Conservation (phyloP, 64 coral and sea anemone species). For the Trachythela sp. region DNA sequence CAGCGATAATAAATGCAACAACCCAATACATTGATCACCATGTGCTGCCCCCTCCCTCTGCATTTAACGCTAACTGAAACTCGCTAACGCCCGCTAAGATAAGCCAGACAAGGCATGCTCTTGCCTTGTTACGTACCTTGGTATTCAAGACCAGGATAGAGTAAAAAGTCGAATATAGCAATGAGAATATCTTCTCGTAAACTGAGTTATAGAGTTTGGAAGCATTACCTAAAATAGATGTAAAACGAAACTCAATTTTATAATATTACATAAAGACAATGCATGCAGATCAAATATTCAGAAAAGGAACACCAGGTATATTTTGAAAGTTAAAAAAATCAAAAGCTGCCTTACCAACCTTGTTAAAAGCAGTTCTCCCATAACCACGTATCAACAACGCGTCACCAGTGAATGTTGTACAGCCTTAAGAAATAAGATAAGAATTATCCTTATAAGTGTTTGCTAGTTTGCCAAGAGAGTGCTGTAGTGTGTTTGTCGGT, state of each 20-base stretch:
- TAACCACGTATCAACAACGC: constrained; percentile 87
- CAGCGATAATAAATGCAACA: no score
- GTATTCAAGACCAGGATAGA: constrained; percentile 81
- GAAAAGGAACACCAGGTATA: no score
- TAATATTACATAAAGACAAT: no score
- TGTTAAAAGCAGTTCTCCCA: constrained; percentile 95
- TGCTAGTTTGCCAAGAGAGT: no score
- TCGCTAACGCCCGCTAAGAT: not conserved
- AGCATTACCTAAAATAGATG: constrained; percentile 53
- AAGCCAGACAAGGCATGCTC: no score
- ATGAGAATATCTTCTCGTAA: constrained; percentile 56
- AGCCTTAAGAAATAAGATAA: constrained; percentile 46
- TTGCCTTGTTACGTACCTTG: no score
- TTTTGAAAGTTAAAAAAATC: no score
- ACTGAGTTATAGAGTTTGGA: constrained; percentile 82
- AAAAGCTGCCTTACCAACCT: constrained; percentile 25
- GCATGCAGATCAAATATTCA: no score
- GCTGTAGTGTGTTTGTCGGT: no score
- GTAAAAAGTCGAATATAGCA: constrained; percentile 54
- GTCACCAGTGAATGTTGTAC: constrained; percentile 92
- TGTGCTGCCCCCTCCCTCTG: no score
- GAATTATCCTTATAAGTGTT: not conserved
- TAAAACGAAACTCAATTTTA: no score
- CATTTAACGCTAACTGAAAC: not conserved
- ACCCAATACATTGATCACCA: no score